These are phyloP conservation scores for Protobothrops mucrosquamatus DNA, from an alignment of 2,113 vertebrate genomes.

Conservation along the genomic window DNA sequence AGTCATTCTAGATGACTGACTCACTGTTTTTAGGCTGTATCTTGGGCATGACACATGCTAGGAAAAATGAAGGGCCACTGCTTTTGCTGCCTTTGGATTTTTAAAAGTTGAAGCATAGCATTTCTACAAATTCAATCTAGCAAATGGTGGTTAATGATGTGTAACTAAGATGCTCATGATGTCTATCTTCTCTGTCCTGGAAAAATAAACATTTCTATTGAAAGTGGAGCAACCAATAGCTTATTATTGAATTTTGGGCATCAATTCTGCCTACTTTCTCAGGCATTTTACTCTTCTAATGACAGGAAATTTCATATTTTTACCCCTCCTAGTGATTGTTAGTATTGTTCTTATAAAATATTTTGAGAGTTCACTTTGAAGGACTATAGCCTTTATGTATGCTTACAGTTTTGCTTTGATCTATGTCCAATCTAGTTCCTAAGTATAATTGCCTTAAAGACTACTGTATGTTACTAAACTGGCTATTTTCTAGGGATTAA, in stretches of 20 bases:
- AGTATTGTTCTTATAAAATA: constrained; percentile 55
- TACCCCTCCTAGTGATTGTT: constrained; percentile 55
- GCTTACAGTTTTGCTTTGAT: neutral
- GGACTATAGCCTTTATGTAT: constrained; percentile 11
- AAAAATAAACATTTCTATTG: neutral
- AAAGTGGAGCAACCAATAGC: neutral
- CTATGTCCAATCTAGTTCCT: neutral
- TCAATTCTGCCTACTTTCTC: neutral
- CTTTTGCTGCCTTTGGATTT: neutral
- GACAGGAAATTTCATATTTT: constrained; percentile 52
- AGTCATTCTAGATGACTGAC: constrained; percentile 13
- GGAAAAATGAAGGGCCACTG: neutral
- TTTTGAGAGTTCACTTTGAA: constrained; percentile 45
- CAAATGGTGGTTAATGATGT: neutral
- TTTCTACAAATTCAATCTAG: neutral
- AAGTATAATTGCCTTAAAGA: neutral
- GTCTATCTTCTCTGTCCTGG: neutral
- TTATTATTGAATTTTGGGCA: neutral
- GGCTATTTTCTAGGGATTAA: neutral
- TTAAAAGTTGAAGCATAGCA: neutral
- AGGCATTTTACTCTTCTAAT: constrained; percentile 18
- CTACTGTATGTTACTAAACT: neutral
- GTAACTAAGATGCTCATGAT: neutral
- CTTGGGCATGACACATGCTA: neutral
- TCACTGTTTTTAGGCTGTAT: neutral